Percentiles rank a stretch among this genome's conserved stretches.
phyloP scores from a whole-genome alignment of 2,888 invertebrate species.

The Nomada ferruginata region DNA sequence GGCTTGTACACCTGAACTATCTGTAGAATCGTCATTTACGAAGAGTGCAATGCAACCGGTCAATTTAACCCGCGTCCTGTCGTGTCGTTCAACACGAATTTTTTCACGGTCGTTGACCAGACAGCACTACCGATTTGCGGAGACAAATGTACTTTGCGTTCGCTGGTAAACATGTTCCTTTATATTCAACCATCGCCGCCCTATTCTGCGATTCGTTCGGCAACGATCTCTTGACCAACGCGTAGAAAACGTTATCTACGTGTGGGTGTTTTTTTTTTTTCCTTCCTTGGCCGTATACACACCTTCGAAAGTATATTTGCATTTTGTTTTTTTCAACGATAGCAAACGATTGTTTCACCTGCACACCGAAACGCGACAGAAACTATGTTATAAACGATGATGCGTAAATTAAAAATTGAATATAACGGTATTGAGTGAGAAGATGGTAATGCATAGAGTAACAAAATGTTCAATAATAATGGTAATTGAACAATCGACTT shows the following conservation, averaged over 20 bases:
- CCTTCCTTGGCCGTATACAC: not conserved
- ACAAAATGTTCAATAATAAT: no score
- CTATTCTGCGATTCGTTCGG: slow-evolving; percentile 4
- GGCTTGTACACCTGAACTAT: slow-evolving; percentile 11
- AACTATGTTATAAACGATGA: no score
- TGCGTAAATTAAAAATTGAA: no score
- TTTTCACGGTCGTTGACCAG: slow-evolving; percentile 66
- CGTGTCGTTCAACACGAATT: slow-evolving; percentile 51
- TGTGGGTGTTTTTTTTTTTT: not conserved
- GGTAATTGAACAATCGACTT: no score
- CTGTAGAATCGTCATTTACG: not conserved
- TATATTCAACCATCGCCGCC: slow-evolving; percentile 30
- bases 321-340: no score
- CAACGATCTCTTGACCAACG: slow-evolving; percentile 13
- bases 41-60: slow-evolving; percentile 4
- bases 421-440: no score
- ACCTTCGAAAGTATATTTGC: not conserved
- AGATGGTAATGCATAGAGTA: no score
- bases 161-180: slow-evolving; percentile 46
- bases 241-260: not conserved
- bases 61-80: slow-evolving; percentile 36
- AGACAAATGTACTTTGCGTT: slow-evolving; percentile 59
- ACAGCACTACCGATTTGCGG: slow-evolving; percentile 30
- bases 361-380: no score
- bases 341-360: no score